Evolutionary conservation across 2,797 vertebrate species (phyloP).

Genomic region (Leucoraja ocellata): DNA sequence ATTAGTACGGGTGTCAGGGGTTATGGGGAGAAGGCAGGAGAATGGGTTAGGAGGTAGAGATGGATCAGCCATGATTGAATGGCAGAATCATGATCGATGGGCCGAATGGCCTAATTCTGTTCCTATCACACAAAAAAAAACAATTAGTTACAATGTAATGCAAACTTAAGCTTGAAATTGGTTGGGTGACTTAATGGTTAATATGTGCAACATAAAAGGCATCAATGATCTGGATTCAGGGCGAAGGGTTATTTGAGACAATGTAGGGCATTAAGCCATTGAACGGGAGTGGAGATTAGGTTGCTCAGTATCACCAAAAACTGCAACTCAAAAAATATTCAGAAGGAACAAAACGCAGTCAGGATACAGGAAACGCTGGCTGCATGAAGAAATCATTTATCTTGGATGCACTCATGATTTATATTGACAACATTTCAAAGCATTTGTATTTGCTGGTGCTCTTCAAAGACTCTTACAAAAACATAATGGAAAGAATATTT

Average conservation of each 20-base stretch:
- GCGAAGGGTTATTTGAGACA: neutral
- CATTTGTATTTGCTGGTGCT: neutral
- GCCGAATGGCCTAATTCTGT: too few relatives aligned
- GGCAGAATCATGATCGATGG: too few relatives aligned
- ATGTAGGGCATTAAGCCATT: neutral
- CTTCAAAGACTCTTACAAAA: neutral
- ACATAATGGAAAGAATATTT: neutral
- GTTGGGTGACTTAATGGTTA: neutral
- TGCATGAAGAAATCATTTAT: neutral
- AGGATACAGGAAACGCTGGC: constrained; percentile 28
- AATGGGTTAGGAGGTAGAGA: neutral
- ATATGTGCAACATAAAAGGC: neutral
- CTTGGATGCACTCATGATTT: constrained; percentile 8
- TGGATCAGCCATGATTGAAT: too few relatives aligned
- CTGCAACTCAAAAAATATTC: neutral
- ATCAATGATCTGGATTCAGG: neutral
- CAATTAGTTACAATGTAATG: too few relatives aligned
- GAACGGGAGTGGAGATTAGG: neutral
- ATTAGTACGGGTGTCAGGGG: too few relatives aligned
- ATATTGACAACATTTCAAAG: constrained; percentile 30
- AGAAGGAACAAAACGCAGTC: constrained; percentile 11
- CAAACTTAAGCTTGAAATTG: too few relatives aligned
- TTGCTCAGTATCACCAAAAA: neutral
- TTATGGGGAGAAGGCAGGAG: neutral
- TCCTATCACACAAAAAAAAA: too few relatives aligned